A percentile compares a stretch with the other conserved stretches of the same genome.
Evolutionary conservation across 2,797 vertebrate genomes (phyloP).

Genomic region (Amniataba percoides): DNA sequence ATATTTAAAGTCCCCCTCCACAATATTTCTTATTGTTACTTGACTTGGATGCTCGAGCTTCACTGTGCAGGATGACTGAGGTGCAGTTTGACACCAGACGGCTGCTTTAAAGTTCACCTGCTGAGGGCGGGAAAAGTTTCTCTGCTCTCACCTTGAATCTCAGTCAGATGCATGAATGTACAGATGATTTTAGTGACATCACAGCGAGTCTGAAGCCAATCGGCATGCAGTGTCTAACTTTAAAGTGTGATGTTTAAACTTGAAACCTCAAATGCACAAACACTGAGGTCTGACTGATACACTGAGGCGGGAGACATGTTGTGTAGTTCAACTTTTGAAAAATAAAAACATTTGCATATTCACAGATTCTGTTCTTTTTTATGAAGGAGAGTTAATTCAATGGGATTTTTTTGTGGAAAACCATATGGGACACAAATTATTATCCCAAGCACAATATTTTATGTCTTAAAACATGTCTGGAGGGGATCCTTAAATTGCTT

Average conservation of each 20-base stretch:
- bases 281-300: not conserved
- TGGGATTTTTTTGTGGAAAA: not conserved
- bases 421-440: not conserved
- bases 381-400: not conserved
- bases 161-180: not conserved
- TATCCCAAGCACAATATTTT: not conserved
- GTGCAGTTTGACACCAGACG: not conserved
- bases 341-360: not conserved
- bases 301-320: not conserved
- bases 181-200: conserved; percentile 7
- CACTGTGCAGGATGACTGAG: not conserved
- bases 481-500: conserved; percentile 4
- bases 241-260: not conserved
- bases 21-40: not conserved
- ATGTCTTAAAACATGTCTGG: conserved; percentile 1
- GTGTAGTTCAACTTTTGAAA: not conserved
- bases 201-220: not conserved
- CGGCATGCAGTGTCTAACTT: not conserved
- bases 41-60: not conserved
- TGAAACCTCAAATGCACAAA: not conserved
- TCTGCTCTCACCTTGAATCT: not conserved
- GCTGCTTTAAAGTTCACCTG: not conserved
- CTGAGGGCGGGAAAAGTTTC: not conserved
- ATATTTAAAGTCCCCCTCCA: not conserved
- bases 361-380: not conserved